Base-by-base conservation (phyloP, 1,140 invertebrate genomes). In the Cephus cinctus region DNA sequence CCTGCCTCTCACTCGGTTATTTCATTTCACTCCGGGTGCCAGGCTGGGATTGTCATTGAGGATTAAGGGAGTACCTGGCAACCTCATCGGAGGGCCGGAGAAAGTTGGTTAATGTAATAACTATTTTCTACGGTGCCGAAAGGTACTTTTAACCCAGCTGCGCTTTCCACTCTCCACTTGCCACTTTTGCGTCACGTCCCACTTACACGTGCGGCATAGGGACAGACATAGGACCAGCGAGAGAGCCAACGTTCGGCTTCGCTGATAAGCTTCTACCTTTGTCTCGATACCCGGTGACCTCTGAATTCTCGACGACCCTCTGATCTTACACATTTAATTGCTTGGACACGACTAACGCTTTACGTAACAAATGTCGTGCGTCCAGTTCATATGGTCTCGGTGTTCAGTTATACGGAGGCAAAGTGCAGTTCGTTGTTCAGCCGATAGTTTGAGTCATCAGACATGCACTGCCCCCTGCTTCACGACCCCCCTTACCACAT, bases 371-470 rank as follows among this genome's bases (percentile, higher is more conserved):
- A n/a, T n/a, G n/a, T n/a, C n/a, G n/a, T n/a, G n/a, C n/a, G n/a
- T n/a, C n/a, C n/a, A n/a, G n/a, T n/a, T n/a, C n/a, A n/a, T n/a
- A n/a, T n/a, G n/a, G n/a, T n/a, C n/a, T n/a, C n/a, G n/a, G n/a
- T n/a, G n/a, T n/a, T n/a, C n/a, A n/a, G n/a, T 71, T 67, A 71
- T 69, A 61, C 63, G 46, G 36, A 46, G 51, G 52, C 56, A 59
- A 69, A 73, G 68, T 75, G 66, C 65, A 67, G 46, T 72, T 69
- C 60, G 58, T 52, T 73, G 70, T 73, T 72, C 56, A 49, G 23
- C 21, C 14, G 32, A 45, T 43, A 60, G 56, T 52, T 57, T 45
- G 54, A 52, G 63, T 67, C 65, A 66, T 73, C 65, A 62, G 59
- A 59, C 64, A 68, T 66, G 64, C 59, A 60, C 56, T 55, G 54